Evolutionary conservation across 2,888 invertebrate genomes (phyloP).

Genomic region (Tachina grossa): DNA sequence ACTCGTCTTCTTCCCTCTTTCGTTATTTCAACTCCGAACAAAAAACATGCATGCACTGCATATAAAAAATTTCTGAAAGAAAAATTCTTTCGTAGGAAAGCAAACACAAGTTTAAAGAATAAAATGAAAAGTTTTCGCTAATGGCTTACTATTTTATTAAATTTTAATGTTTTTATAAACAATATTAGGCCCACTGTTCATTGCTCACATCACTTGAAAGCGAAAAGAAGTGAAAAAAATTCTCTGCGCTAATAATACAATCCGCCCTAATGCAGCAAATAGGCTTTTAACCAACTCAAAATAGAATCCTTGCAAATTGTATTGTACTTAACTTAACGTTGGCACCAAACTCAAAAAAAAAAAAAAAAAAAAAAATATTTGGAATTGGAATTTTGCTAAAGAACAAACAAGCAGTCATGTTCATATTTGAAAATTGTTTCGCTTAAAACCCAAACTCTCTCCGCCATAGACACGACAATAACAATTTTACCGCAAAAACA

Average conservation of each 20-base stretch:
- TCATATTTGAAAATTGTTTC: conserved; percentile 68
- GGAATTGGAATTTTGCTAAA: conserved; percentile 18
- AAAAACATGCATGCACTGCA: not conserved
- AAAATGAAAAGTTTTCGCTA: not conserved
- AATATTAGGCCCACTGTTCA: conserved; percentile 19
- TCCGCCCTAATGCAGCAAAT: conserved; percentile 70
- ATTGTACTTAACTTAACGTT: conserved; percentile 66
- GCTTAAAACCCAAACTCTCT: conserved; percentile 58
- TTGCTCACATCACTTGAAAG: not conserved
- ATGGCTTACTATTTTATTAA: not conserved
- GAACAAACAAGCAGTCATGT: conserved; percentile 58
- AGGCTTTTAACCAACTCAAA: conserved; percentile 65
- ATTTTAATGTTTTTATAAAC: not conserved
- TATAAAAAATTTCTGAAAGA: not conserved
- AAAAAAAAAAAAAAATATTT: not conserved
- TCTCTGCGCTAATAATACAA: conserved; percentile 62
- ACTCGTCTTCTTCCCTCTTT: too few species aligned
- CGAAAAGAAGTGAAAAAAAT: not conserved
- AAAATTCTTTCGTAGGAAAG: too few species aligned
- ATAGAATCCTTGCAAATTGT: conserved; percentile 60
- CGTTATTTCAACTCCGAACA: too few species aligned
- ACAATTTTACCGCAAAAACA: conserved; percentile 58
- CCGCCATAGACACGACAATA: conserved; percentile 24
- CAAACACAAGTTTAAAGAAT: too few species aligned
- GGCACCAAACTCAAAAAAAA: conserved; percentile 51